A percentile compares a stretch with the other conserved stretches of the same genome.
phyloP scores from a whole-genome alignment of 2,888 invertebrate species.

The Galerucella nymphaeae region DNA sequence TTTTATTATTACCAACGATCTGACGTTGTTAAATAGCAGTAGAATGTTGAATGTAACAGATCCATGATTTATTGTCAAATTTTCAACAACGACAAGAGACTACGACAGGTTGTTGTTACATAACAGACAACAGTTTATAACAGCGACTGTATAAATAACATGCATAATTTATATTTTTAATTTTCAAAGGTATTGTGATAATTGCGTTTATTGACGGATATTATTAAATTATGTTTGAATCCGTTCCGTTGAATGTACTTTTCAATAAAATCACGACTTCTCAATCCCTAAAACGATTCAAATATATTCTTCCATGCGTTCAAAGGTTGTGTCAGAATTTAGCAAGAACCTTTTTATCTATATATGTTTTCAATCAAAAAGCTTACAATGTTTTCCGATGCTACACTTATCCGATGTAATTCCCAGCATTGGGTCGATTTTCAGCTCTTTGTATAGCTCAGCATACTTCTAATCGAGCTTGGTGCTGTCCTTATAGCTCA shows the following conservation, averaged over 20 bases:
- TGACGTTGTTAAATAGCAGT: conserved; percentile 16
- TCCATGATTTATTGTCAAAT: conserved; percentile 16
- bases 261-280: not conserved
- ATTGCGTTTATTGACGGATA: not conserved
- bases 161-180: not conserved
- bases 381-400: no score
- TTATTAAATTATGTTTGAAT: conserved; percentile 5
- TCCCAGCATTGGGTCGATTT: no score
- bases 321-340: no score
- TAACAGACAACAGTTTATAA: conserved; percentile 5
- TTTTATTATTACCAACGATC: conserved; percentile 12
- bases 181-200: not conserved
- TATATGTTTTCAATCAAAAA: no score
- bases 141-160: not conserved
- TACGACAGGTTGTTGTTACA: conserved; percentile 15
- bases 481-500: no score
- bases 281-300: no score
- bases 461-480: no score
- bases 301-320: not conserved
- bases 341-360: no score
- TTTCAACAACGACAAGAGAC: conserved; percentile 14
- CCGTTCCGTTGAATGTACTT: not conserved
- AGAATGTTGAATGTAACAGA: conserved; percentile 18
- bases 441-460: no score
- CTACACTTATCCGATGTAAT: no score